These are phyloP conservation scores for Diplolepis rosae DNA, from an alignment of 2,888 invertebrate genomes.

Conservation along the genomic window DNA sequence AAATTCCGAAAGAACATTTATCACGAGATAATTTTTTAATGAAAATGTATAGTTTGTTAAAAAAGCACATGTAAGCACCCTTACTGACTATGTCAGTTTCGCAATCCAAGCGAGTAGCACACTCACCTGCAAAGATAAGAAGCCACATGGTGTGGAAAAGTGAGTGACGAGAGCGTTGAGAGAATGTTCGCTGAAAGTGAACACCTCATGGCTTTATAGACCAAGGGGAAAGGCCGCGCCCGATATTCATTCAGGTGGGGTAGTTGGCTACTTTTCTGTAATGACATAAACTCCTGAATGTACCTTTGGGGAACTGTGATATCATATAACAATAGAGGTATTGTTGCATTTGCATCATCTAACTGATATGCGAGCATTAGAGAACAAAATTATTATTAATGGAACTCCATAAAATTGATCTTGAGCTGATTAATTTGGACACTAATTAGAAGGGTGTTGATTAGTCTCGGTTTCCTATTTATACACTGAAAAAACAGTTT, in stretches of 20 bases:
- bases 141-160: slow-evolving; percentile 70
- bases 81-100: slow-evolving; percentile 16
- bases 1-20: not conserved
- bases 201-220: slow-evolving; percentile 70
- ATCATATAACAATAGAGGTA: slow-evolving; percentile 40
- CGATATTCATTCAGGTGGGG: slow-evolving; percentile 67
- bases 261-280: slow-evolving; percentile 61
- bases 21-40: not conserved
- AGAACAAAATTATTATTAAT: too few relatives aligned
- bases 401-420: too few relatives aligned
- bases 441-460: too few relatives aligned
- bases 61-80: not conserved
- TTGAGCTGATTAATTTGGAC: too few relatives aligned
- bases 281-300: slow-evolving; percentile 46
- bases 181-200: slow-evolving; percentile 68
- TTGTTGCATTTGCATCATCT: slow-evolving; percentile 31
- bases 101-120: slow-evolving; percentile 38
- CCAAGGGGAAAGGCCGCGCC: slow-evolving; percentile 71
- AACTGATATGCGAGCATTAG: too few relatives aligned
- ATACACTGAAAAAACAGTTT: too few relatives aligned
- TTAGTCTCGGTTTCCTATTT: too few relatives aligned
- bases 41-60: not conserved
- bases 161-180: slow-evolving; percentile 66
- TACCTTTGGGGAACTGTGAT: slow-evolving; percentile 45
- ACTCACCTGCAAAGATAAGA: slow-evolving; percentile 71